Base-by-base conservation (phyloP, 2,113 vertebrate genomes). In the Brienomyrus brachyistius region DNA sequence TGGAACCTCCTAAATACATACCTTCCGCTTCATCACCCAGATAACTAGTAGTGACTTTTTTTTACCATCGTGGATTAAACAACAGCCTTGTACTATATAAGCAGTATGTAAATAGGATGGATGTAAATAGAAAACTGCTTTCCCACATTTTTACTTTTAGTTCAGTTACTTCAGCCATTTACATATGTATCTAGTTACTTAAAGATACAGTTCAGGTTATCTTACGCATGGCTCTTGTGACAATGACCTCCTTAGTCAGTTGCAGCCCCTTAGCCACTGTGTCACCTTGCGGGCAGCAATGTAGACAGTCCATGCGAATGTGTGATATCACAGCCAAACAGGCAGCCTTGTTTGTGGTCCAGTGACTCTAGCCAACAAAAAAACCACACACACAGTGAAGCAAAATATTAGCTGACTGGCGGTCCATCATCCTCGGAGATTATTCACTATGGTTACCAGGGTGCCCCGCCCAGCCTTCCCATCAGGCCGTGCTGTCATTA, bases 381-480 rank as follows among this genome's bases (percentile, higher is more conserved):
- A 62, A 59, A 62, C 6, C 0, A 62, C 6, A 62, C 1, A 6
- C 62, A 70, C 10, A 70, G 3, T 11, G 10, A 70, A 11, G 10
- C 9, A 70, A n/a, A 70, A 70, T 70, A 10, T 70, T 10, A 31
- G n/a, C 4, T 70, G 62, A 70, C n/a, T 27, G n/a, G 35, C 31
- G 23, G 27, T 21, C 56, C 35, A 45, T 23, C 62, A 70, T 27
- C 47, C 88, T 35, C 6, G 3, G 5, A 31, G n/a, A 70, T 88
- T 77, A 88, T 17, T 89, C 56, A 35, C 90, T 83, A 90, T 91
- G 88, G 90, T 90, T 87, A 90, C 91, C 66, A 59, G 87, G 50
- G 50, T 40, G 77, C 86, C 85, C 45, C 52, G 27, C 43, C 86
- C 31, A 86, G 5, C 40, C 86, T 86, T 88, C 51, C 88, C 70